Conservation (phyloP, 2,797 vertebrate species). For the Semaprochilodus insignis region DNA sequence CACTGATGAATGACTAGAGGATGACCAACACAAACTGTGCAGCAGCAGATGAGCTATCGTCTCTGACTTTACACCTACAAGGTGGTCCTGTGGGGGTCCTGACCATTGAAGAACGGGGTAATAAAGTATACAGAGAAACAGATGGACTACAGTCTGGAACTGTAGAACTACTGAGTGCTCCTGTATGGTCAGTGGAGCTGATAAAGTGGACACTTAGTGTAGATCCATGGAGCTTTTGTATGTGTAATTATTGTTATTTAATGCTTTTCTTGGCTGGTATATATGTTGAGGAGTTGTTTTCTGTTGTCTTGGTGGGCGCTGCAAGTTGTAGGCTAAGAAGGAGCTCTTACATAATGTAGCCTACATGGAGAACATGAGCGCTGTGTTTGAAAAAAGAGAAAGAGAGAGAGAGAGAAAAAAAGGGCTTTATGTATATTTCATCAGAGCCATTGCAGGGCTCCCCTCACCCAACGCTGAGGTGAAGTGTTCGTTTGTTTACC, state of each 20-base stretch:
- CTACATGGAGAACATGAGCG: slow-evolving; percentile 17
- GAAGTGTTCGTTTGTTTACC: slow-evolving; percentile 58
- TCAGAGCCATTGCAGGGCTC: slow-evolving; percentile 26
- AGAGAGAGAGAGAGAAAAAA: background rate
- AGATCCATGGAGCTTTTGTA: no score
- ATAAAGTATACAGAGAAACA: no score
- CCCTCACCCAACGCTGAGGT: slow-evolving; percentile 49
- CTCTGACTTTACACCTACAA: no score
- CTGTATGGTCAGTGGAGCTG: no score
- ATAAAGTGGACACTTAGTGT: no score
- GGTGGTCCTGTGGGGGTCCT: no score
- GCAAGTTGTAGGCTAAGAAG: slow-evolving; percentile 37
- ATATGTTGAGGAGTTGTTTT: slow-evolving; percentile 7
- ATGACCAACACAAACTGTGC: no score
- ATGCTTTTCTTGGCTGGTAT: background rate
- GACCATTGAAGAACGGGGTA: no score
- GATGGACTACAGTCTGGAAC: no score
- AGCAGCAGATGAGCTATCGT: no score
- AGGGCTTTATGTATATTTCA: slow-evolving; percentile 37
- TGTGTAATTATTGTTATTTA: background rate
- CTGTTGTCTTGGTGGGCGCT: slow-evolving; percentile 31
- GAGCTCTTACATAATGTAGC: slow-evolving; percentile 48
- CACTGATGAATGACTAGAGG: no score
- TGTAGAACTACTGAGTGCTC: no score
- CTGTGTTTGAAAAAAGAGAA: background rate